Percentiles rank a stretch among this genome's conserved stretches.
phyloP scores from a whole-genome alignment of 2,888 invertebrate species.

The Chouioia cunea region DNA sequence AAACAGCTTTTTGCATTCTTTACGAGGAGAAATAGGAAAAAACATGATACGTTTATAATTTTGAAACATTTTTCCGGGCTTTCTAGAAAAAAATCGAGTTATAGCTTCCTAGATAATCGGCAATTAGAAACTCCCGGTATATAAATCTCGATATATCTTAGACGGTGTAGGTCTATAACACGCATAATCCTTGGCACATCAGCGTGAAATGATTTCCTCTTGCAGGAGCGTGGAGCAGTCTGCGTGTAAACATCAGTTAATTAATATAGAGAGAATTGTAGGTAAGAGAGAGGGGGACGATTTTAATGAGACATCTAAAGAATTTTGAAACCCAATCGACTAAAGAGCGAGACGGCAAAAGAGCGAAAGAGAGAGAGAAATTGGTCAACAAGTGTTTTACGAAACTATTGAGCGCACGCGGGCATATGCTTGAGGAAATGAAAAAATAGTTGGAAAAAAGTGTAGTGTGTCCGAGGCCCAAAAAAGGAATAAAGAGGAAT shows the following conservation, averaged over 20 bases:
- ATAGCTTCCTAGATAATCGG: too few relatives aligned
- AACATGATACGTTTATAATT: too few relatives aligned
- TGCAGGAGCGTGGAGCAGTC: not conserved
- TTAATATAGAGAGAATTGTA: slow-evolving; percentile 15
- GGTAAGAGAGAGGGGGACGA: too few relatives aligned
- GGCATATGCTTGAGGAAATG: slow-evolving; percentile 10
- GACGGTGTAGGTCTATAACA: not conserved
- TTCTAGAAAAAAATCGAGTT: too few relatives aligned
- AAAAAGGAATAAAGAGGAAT: slow-evolving; percentile 10
- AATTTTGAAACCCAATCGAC: slow-evolving; percentile 17
- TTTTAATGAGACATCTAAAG: slow-evolving; percentile 1
- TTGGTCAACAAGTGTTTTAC: slow-evolving; percentile 25
- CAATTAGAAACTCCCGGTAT: too few relatives aligned
- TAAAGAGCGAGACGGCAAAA: too few relatives aligned
- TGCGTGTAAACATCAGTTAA: slow-evolving; percentile 20
- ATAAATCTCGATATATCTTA: not conserved
- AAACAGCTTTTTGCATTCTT: too few relatives aligned
- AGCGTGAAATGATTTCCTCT: slow-evolving; percentile 2
- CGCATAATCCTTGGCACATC: too few relatives aligned
- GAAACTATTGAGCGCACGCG: slow-evolving; percentile 1
- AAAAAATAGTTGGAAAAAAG: not conserved
- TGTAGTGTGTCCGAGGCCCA: not conserved
- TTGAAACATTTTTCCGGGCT: too few relatives aligned
- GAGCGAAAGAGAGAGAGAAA: too few relatives aligned
- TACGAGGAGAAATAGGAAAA: too few relatives aligned